phyloP scores from a whole-genome alignment of 92 coral and sea anemone genomes.

The Bergia sp. region DNA sequence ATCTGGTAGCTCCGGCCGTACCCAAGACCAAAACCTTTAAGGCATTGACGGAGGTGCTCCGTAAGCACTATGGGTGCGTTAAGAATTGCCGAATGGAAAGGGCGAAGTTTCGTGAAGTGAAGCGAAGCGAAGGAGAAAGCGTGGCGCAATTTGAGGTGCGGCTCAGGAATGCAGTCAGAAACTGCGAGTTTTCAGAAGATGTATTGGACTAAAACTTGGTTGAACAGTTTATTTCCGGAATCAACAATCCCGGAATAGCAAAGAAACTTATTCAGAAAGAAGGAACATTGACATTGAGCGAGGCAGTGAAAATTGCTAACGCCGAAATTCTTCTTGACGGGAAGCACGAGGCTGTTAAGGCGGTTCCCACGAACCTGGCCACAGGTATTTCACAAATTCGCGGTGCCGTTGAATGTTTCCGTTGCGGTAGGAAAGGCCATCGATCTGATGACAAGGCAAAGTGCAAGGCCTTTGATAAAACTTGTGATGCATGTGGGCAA shows the following conservation, averaged over 20 bases:
- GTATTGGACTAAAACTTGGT: background rate
- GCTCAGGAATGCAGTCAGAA: too few relatives aligned
- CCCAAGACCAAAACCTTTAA: too few relatives aligned
- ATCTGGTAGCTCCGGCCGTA: too few relatives aligned
- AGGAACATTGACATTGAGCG: constrained; percentile 8
- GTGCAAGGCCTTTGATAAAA: constrained; percentile 15
- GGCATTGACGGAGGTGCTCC: too few relatives aligned
- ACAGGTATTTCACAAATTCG: constrained; percentile 15
- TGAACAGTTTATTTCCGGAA: constrained; percentile 10
- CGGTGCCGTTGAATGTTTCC: constrained; percentile 17
- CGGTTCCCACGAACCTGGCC: too few relatives aligned
- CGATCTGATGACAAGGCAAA: constrained; percentile 3
- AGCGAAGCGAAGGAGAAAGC: too few relatives aligned
- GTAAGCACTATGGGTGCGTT: too few relatives aligned
- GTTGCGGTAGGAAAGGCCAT: constrained; percentile 13
- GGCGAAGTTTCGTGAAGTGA: too few relatives aligned
- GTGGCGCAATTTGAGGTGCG: too few relatives aligned
- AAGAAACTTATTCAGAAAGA: constrained; percentile 13
- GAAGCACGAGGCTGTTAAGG: too few relatives aligned
- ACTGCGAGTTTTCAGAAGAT: constrained; percentile 11
- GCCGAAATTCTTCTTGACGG: background rate
- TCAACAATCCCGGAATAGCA: background rate
- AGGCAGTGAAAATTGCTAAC: constrained; percentile 12
- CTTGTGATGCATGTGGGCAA: background rate
- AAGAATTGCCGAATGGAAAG: too few relatives aligned